Conservation (phyloP, 2,888 invertebrate genomes). For the Apeira syringaria region DNA sequence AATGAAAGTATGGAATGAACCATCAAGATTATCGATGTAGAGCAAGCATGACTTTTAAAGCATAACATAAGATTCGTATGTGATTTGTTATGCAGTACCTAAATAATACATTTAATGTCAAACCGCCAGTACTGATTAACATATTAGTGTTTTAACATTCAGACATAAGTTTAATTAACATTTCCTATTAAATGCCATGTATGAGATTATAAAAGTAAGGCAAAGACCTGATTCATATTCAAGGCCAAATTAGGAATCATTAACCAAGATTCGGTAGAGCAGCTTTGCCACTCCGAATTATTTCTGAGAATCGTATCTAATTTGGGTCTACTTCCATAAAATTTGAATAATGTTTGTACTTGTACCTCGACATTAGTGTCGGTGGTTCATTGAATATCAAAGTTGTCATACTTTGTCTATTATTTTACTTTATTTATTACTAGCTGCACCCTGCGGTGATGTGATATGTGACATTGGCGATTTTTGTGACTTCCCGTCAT, state of each 20-base stretch:
- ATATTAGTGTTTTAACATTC: too few relatives aligned
- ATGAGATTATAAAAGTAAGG: constrained; percentile 29
- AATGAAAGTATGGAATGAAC: too few relatives aligned
- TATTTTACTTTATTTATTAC: too few relatives aligned
- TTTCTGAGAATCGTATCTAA: constrained; percentile 28
- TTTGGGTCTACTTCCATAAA: constrained; percentile 35
- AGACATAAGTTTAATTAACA: constrained; percentile 11
- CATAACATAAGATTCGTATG: too few relatives aligned
- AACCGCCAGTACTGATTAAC: too few relatives aligned
- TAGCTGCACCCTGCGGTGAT: too few relatives aligned
- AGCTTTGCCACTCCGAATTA: constrained; percentile 27
- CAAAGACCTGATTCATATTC: constrained; percentile 33
- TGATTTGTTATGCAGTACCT: too few relatives aligned
- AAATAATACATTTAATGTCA: too few relatives aligned
- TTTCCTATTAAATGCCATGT: constrained; percentile 19
- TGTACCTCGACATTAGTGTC: constrained; percentile 16
- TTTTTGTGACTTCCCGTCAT: too few relatives aligned
- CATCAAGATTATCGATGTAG: too few relatives aligned
- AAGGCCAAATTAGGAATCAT: constrained; percentile 33
- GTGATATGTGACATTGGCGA: too few relatives aligned
- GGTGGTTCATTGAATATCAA: constrained; percentile 18
- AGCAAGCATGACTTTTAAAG: too few relatives aligned
- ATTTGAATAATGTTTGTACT: constrained; percentile 32
- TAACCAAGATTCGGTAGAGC: constrained; percentile 34
- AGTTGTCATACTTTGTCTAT: constrained; percentile 1